Base-by-base conservation (phyloP, 2,113 vertebrate genomes). In the Morone saxatilis region DNA sequence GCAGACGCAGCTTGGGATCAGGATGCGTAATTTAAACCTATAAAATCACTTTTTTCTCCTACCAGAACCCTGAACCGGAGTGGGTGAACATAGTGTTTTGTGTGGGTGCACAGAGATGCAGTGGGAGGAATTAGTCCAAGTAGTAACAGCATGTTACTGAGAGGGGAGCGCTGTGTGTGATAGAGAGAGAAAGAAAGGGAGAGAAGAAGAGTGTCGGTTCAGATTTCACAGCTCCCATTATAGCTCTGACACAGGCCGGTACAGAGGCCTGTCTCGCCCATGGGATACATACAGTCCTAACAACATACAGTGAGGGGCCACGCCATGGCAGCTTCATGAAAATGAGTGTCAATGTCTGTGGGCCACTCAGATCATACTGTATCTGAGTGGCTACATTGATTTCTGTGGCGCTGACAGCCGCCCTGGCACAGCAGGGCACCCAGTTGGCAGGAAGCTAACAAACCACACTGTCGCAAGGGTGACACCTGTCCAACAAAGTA, bases 181-280 rank as follows among this genome's bases (percentile, higher is more conserved):
- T 13, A 31, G 51, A 75, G 63, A 11, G 13, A 66, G 38, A 59
- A 51, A 62, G 38, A 31, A 11, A 45, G 0, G 11, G 50, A 53
- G 5, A 59, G 73, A 75, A 47, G 38, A 50, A 40, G 53, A 69
- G 71, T 57, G 81, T 88, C 85, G 62, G 83, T 85, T 86, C 81
- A 91, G 19, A 92, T 86, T 91, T 86, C 87, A 88, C 75, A 66
- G 62, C 81, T 87, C 71, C 83, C 57, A 60, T 90, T 90, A 88
- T 85, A 86, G 83, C 83, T 66, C 78, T 70, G 81, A 77, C 83
- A 88, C 53, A 68, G 76, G 65, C 83, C 57, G 4, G 69, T 25
- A 50, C 25, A 38, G 41, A 70, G 67, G 69, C 71, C 41, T 10
- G 51, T 48, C 54, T 45, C 66, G 71, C 59, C 77, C 36, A 60